These are phyloP conservation scores for Drosophila kurseongensis DNA, from an alignment of 1,140 invertebrate genomes.

Conservation along the genomic window DNA sequence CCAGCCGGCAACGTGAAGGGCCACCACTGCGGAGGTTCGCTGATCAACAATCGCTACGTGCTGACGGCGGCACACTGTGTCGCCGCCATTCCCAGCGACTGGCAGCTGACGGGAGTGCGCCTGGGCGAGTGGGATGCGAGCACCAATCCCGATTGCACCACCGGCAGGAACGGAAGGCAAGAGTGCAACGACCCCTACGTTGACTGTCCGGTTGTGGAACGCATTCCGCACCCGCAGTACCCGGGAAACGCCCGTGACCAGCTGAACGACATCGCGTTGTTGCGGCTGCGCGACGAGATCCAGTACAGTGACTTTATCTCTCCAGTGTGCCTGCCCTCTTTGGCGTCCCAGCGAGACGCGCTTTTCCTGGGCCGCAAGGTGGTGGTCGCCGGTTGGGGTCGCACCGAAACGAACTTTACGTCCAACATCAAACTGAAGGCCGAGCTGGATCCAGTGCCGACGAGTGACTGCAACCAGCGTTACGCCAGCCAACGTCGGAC, in stretches of 20 bases:
- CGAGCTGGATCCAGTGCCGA: slow-evolving; percentile 44
- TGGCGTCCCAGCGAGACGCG: slow-evolving; percentile 74
- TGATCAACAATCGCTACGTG: slow-evolving; percentile 89
- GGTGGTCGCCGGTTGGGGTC: slow-evolving; percentile 93
- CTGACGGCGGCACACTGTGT: slow-evolving; percentile 91
- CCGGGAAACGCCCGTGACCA: slow-evolving; percentile 85
- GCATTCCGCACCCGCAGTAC: slow-evolving; percentile 88
- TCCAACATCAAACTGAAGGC: slow-evolving; percentile 71
- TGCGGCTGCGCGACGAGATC: slow-evolving; percentile 87
- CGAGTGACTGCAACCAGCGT: slow-evolving; percentile 38
- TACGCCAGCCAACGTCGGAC: slow-evolving; percentile 55
- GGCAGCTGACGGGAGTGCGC: slow-evolving; percentile 85
- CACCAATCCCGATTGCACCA: slow-evolving; percentile 86
- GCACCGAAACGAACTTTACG: slow-evolving; percentile 86
- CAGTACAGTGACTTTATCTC: slow-evolving; percentile 87
- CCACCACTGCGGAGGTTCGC: slow-evolving; percentile 88
- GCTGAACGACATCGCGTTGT: slow-evolving; percentile 89
- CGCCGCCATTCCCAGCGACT: slow-evolving; percentile 84
- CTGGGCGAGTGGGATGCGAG: slow-evolving; percentile 88
- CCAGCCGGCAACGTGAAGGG: slow-evolving; percentile 62
- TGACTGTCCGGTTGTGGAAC: slow-evolving; percentile 86
- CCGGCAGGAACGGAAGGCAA: slow-evolving; percentile 59
- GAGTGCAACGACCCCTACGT: slow-evolving; percentile 85
- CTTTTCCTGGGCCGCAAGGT: slow-evolving; percentile 86
- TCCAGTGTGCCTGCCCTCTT: slow-evolving; percentile 90